Evolutionary conservation across 2,888 invertebrate genomes (phyloP).

Genomic region (Caenorhabditis sp.): DNA sequence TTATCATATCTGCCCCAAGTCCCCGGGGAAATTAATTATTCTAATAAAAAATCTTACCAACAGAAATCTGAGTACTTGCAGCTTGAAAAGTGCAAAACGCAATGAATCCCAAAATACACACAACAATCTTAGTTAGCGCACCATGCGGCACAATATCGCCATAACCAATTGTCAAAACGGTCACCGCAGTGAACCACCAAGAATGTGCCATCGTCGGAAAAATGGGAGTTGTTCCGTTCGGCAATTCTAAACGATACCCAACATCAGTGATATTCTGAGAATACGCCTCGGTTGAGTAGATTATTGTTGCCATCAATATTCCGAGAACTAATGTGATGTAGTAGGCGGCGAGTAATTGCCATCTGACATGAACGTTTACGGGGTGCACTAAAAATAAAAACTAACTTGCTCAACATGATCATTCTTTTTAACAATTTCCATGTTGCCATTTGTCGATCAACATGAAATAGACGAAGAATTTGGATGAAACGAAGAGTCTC

Average conservation of each 20-base stretch:
- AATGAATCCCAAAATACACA: slow-evolving; percentile 58
- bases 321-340: slow-evolving; percentile 59
- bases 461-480: slow-evolving; percentile 64
- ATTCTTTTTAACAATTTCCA: slow-evolving; percentile 59
- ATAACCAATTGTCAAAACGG: slow-evolving; percentile 60
- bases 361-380: slow-evolving; percentile 25
- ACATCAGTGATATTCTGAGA: slow-evolving; percentile 25
- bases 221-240: slow-evolving; percentile 19
- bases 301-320: slow-evolving; percentile 46
- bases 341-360: slow-evolving; percentile 56
- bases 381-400: too few relatives aligned
- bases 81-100: slow-evolving; percentile 60
- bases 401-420: slow-evolving; percentile 54
- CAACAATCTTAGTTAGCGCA: slow-evolving; percentile 58
- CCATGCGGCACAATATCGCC: slow-evolving; percentile 62
- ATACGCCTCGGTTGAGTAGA: slow-evolving; percentile 50
- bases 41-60: slow-evolving; percentile 29
- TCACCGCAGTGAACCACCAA: slow-evolving; percentile 64
- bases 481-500: slow-evolving; percentile 47
- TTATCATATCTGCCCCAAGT: too few relatives aligned
- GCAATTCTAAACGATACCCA: slow-evolving; percentile 14
- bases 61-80: slow-evolving; percentile 62
- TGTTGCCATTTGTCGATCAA: slow-evolving; percentile 63
- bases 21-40: not conserved
- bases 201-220: slow-evolving; percentile 55